Conservation (phyloP, 2,797 vertebrate species). For the Cyprinella venusta region DNA sequence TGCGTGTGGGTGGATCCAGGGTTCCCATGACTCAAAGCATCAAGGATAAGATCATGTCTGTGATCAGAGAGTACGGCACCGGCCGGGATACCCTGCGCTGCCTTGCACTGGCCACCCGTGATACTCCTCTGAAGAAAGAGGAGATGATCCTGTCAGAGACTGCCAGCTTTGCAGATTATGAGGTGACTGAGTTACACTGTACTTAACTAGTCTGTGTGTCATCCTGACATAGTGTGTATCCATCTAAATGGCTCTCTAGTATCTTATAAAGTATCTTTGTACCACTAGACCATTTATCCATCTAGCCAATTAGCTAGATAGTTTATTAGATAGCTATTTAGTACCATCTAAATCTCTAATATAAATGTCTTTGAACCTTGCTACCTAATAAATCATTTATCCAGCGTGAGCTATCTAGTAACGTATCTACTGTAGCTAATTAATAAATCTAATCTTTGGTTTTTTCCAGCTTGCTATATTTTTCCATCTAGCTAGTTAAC, state of each 20-base stretch:
- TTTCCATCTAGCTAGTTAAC: neutral
- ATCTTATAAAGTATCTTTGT: neutral
- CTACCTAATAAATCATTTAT: neutral
- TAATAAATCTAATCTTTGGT: neutral
- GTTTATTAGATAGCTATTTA: neutral
- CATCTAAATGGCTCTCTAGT: neutral
- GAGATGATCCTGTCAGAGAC: conserved; percentile 91
- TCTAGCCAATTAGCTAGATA: neutral
- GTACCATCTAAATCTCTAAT: neutral
- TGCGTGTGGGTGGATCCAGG: conserved; percentile 88
- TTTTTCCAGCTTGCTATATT: neutral
- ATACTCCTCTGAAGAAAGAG: conserved; percentile 88
- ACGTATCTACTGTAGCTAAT: neutral
- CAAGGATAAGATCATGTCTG: conserved; percentile 93
- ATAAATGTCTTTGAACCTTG: neutral
- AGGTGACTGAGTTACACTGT: conserved; percentile 81
- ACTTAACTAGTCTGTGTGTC: neutral
- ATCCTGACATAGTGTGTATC: neutral
- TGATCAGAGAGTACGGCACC: conserved; percentile 95
- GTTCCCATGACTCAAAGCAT: conserved; percentile 83
- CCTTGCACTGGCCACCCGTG: conserved; percentile 92
- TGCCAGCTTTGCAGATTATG: conserved; percentile 87
- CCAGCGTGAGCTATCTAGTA: neutral
- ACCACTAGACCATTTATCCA: neutral
- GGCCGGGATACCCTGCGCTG: conserved; percentile 93